A percentile compares a stretch with the other conserved stretches of the same genome.
These are phyloP conservation scores for Lepisosteus oculatus DNA, from an alignment of 2,113 vertebrate species.

Conservation along the genomic window DNA sequence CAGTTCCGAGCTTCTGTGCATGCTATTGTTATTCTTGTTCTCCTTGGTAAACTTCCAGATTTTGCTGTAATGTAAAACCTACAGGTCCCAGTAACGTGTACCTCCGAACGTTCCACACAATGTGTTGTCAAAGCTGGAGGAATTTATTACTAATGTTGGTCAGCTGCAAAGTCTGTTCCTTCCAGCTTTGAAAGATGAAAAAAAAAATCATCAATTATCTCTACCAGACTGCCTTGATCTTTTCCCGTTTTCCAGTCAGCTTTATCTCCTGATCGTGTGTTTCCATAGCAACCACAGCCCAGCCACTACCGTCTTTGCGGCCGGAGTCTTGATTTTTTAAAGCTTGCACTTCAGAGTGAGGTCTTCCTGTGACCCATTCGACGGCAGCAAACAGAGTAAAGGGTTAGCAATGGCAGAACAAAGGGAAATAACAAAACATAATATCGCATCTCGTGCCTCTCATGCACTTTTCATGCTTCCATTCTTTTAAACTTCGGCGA, in stretches of 20 bases:
- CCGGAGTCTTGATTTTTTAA: conserved; percentile 47
- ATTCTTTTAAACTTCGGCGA: background rate
- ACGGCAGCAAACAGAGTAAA: conserved; percentile 44
- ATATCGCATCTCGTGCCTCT: conserved; percentile 25
- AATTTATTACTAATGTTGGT: conserved; percentile 73
- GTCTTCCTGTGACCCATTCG: conserved; percentile 44
- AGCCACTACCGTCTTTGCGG: conserved; percentile 32
- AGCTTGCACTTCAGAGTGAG: conserved; percentile 40
- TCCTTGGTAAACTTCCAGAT: conserved; percentile 47
- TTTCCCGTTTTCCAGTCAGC: conserved; percentile 46
- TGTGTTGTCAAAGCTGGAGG: conserved; percentile 65
- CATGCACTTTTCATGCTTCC: background rate
- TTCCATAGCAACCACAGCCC: conserved; percentile 45
- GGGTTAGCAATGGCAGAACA: conserved; percentile 46
- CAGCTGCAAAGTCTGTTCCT: conserved; percentile 56
- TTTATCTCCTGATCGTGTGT: conserved; percentile 57
- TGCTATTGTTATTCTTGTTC: conserved; percentile 37
- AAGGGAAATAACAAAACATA: conserved; percentile 32
- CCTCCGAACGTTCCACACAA: too few species aligned
- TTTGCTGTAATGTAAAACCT: conserved; percentile 64
- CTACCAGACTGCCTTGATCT: conserved; percentile 48
- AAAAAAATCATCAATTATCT: conserved; percentile 62
- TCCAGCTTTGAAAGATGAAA: conserved; percentile 30
- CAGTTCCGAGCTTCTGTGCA: background rate
- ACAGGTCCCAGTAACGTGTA: conserved; percentile 52